Conservation (phyloP, 1,140 invertebrate species). For the Aricia agestis region DNA sequence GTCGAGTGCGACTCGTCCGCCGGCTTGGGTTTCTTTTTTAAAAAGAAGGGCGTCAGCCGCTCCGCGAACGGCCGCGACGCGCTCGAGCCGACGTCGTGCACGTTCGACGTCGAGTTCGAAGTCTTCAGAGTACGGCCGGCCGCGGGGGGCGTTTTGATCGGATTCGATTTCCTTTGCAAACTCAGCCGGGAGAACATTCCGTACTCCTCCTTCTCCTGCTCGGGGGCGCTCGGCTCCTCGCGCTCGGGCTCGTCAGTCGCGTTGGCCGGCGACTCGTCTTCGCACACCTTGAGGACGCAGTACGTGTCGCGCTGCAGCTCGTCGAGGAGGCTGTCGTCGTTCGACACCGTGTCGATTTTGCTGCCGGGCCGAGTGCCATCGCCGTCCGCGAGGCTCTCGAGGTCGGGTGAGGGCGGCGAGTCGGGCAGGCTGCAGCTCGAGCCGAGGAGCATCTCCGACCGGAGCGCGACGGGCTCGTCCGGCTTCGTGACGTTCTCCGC, state of each 20-base stretch:
- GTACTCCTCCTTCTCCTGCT: constrained; percentile 47
- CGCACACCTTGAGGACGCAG: constrained; percentile 59
- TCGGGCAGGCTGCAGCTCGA: constrained; percentile 38
- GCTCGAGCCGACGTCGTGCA: constrained; percentile 52
- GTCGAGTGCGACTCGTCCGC: constrained; percentile 40
- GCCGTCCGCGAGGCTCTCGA: constrained; percentile 27
- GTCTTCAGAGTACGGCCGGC: constrained; percentile 54
- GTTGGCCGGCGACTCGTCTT: constrained; percentile 48
- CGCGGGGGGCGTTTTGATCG: constrained; percentile 55
- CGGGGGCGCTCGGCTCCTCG: constrained; percentile 26
- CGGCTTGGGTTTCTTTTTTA: constrained; percentile 67
- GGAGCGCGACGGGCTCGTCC: constrained; percentile 29
- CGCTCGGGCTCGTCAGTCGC: too few relatives aligned
- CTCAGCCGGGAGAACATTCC: constrained; percentile 64
- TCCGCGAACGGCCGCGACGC: constrained; percentile 60
- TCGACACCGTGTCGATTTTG: constrained; percentile 46
- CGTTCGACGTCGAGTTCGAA: constrained; percentile 62
- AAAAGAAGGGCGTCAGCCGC: constrained; percentile 57
- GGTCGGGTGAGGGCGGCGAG: constrained; percentile 28
- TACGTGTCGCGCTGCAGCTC: constrained; percentile 61
- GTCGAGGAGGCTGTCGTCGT: constrained; percentile 61
- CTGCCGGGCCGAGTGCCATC: constrained; percentile 34
- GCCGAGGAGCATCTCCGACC: constrained; percentile 33
- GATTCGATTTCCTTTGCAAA: constrained; percentile 69
- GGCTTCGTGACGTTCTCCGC: constrained; percentile 33